These are phyloP conservation scores for Drosophila athabasca DNA, from an alignment of 1,140 invertebrate genomes.

Conservation along the genomic window DNA sequence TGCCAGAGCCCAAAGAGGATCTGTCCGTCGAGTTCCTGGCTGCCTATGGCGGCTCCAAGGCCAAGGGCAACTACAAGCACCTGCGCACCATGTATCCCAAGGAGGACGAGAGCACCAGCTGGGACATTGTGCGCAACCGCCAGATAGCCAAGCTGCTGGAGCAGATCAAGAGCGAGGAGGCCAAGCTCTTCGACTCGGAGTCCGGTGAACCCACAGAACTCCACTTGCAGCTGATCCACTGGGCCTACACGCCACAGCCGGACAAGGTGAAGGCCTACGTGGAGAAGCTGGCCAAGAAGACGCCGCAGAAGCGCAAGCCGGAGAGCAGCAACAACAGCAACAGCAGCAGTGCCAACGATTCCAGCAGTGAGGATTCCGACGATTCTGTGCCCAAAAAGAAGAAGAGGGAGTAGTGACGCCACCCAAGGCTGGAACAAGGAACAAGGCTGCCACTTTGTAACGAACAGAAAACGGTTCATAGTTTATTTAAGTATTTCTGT, in stretches of 20 bases:
- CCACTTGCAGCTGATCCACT: conserved; percentile 86
- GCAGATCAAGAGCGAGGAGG: conserved; percentile 84
- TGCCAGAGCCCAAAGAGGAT: conserved; percentile 81
- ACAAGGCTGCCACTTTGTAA: conserved; percentile 43
- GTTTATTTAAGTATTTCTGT: conserved; percentile 62
- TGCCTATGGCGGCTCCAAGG: conserved; percentile 82
- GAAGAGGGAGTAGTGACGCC: conserved; percentile 47
- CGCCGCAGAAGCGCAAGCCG: conserved; percentile 70
- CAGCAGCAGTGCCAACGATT: conserved; percentile 48
- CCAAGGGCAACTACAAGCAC: conserved; percentile 87
- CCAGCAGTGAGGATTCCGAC: conserved; percentile 49
- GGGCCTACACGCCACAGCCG: conserved; percentile 87
- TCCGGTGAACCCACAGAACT: conserved; percentile 85
- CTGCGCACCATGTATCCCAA: conserved; percentile 86
- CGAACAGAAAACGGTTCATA: conserved; percentile 74
- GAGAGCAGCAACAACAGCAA: conserved; percentile 37
- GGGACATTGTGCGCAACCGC: conserved; percentile 87
- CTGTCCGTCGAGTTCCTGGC: conserved; percentile 66
- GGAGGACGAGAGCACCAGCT: conserved; percentile 85
- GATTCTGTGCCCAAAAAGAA: conserved; percentile 70
- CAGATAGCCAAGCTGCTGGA: conserved; percentile 85
- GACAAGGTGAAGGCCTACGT: conserved; percentile 84
- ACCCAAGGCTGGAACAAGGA: not conserved
- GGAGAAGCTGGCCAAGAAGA: conserved; percentile 63
- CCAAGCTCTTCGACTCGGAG: conserved; percentile 86